These are phyloP conservation scores for Drosophila siamana DNA, from an alignment of 2,888 invertebrate genomes.

Conservation along the genomic window DNA sequence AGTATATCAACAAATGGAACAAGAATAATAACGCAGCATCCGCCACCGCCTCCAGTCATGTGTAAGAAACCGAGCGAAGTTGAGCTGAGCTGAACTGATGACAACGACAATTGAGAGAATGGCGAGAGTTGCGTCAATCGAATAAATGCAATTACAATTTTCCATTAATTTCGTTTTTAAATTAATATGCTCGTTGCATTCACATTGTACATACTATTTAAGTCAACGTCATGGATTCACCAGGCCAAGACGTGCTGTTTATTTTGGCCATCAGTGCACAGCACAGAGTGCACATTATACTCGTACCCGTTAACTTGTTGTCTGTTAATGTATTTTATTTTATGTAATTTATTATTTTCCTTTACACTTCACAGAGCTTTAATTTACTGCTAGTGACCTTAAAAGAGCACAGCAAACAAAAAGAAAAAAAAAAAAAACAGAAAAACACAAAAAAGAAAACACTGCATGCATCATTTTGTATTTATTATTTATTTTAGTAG, in stretches of 20 bases:
- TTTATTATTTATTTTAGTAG: conserved; percentile 50
- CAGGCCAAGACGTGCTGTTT: conserved; percentile 29
- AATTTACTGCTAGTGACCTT: conserved; percentile 16
- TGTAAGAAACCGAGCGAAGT: conserved; percentile 53
- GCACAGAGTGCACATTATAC: conserved; percentile 40
- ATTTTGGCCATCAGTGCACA: conserved; percentile 37
- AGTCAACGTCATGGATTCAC: conserved; percentile 33
- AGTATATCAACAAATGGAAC: conserved; percentile 83
- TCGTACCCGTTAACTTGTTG: conserved; percentile 31
- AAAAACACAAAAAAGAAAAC: background rate
- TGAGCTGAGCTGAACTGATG: conserved; percentile 16
- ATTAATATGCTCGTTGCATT: conserved; percentile 71
- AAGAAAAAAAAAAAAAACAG: background rate
- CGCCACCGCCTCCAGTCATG: conserved; percentile 76
- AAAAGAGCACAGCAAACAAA: conserved; percentile 10
- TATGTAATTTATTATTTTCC: conserved; percentile 14
- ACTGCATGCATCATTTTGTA: conserved; percentile 25
- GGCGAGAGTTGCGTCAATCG: conserved; percentile 57
- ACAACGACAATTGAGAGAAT: conserved; percentile 28
- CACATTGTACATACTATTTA: conserved; percentile 49
- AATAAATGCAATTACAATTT: conserved; percentile 76
- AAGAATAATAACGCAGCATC: conserved; percentile 81
- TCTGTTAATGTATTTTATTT: conserved; percentile 30
- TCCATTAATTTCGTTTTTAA: conserved; percentile 68
- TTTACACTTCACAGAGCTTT: conserved; percentile 27